These are phyloP conservation scores for Darevskia nairensis DNA, from an alignment of 2,797 vertebrate species.

Conservation along the genomic window DNA sequence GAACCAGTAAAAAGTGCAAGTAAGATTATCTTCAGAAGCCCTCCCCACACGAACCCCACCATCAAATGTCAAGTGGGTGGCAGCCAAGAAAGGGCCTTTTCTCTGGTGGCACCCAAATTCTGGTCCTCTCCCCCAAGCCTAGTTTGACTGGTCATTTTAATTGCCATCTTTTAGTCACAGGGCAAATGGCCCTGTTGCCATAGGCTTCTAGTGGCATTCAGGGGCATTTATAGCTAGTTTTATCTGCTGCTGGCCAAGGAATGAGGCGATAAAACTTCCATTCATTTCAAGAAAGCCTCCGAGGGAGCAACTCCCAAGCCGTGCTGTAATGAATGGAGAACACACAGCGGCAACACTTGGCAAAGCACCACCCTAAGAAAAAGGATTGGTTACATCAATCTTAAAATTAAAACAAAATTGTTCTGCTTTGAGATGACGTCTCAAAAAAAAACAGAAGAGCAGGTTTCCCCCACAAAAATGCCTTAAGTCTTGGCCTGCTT, in stretches of 20 bases:
- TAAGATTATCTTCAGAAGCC: background rate
- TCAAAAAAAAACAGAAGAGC: constrained; percentile 3
- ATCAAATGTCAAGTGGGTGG: no score
- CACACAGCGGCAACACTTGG: background rate
- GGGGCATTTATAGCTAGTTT: background rate
- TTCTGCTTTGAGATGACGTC: constrained; percentile 17
- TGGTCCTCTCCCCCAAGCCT: background rate
- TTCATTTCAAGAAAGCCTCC: background rate
- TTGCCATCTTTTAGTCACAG: background rate
- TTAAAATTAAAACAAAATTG: constrained; percentile 19
- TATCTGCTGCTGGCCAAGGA: background rate
- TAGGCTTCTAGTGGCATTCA: background rate
- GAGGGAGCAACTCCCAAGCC: background rate
- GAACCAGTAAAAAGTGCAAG: no score
- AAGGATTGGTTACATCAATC: constrained; percentile 32
- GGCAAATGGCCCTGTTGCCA: background rate
- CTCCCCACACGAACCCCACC: background rate
- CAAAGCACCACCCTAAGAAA: background rate
- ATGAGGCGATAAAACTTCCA: background rate
- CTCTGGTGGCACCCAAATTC: background rate
- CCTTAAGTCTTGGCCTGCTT: background rate
- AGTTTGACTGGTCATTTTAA: background rate
- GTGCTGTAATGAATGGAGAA: background rate
- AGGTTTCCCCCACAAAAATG: constrained; percentile 6
- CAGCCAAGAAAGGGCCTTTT: no score